phyloP scores from a whole-genome alignment of 2,113 vertebrate genomes.

The Laticauda colubrina region DNA sequence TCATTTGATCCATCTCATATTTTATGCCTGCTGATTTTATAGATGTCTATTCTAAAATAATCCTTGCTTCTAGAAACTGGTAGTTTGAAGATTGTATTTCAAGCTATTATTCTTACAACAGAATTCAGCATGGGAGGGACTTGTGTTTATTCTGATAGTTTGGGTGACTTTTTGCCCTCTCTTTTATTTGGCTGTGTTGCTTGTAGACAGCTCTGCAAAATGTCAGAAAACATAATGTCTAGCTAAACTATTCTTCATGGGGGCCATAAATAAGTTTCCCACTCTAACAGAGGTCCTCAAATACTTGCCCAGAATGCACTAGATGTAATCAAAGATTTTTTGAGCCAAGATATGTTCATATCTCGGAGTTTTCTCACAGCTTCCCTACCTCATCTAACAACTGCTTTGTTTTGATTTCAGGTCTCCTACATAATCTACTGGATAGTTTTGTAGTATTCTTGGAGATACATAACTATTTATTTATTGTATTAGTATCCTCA shows the following conservation, averaged over 20 bases:
- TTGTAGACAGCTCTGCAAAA: neutral
- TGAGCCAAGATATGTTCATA: neutral
- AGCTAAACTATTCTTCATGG: neutral
- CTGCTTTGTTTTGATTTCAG: neutral
- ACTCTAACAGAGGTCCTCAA: too few relatives aligned
- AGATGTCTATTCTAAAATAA: constrained; percentile 62
- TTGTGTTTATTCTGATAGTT: constrained; percentile 12
- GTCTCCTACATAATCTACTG: neutral
- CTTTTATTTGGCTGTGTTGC: constrained; percentile 6
- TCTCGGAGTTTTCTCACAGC: neutral
- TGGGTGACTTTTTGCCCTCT: neutral
- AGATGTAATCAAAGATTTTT: neutral
- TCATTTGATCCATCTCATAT: constrained; percentile 61
- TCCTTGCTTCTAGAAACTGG: constrained; percentile 47
- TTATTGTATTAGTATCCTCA: neutral
- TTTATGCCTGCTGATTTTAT: constrained; percentile 62
- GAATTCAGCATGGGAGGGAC: neutral
- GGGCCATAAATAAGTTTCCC: neutral
- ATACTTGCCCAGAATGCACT: neutral
- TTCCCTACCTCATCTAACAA: neutral
- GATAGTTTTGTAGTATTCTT: neutral
- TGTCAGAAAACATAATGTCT: neutral
- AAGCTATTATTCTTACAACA: constrained; percentile 42
- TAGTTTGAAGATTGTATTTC: constrained; percentile 30
- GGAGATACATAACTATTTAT: neutral